These are phyloP conservation scores for Pristionchus fissidentatus DNA, from an alignment of 2,888 invertebrate species.

Conservation along the genomic window DNA sequence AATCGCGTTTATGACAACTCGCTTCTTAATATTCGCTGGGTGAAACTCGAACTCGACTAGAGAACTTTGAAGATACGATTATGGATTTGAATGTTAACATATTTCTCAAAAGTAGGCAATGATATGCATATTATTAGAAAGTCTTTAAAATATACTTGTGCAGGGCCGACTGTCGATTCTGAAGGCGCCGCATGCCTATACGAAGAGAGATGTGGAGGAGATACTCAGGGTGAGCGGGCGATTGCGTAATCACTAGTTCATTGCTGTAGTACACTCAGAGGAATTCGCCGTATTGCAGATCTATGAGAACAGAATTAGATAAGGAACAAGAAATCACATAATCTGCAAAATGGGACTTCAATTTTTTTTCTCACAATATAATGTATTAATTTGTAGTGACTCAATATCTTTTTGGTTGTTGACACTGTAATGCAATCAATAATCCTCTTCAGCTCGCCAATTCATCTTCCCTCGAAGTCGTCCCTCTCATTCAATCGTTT, in stretches of 20 bases:
- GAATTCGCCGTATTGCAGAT: too few relatives aligned
- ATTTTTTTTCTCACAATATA: not conserved
- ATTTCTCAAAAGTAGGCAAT: too few relatives aligned
- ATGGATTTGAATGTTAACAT: too few relatives aligned
- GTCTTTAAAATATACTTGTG: too few relatives aligned
- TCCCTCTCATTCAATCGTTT: conserved; percentile 79
- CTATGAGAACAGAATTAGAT: too few relatives aligned
- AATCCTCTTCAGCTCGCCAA: conserved; percentile 67
- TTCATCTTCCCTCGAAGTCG: conserved; percentile 79
- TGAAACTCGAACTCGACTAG: too few relatives aligned
- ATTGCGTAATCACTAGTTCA: not conserved
- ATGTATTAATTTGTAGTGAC: too few relatives aligned
- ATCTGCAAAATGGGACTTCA: not conserved
- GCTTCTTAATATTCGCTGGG: too few relatives aligned
- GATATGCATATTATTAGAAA: too few relatives aligned
- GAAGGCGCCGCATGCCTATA: conserved; percentile 53
- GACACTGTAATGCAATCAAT: not conserved
- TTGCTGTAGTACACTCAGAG: conserved; percentile 24
- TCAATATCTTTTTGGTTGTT: not conserved
- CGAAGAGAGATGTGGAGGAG: conserved; percentile 61
- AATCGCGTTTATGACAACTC: too few relatives aligned
- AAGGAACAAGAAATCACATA: too few relatives aligned
- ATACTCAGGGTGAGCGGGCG: conserved; percentile 48
- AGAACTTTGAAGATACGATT: too few relatives aligned
- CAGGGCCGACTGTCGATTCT: conserved; percentile 41